Percentiles rank a stretch among this genome's conserved stretches.
phyloP scores from a whole-genome alignment of 2,113 vertebrate genomes.

The Podocnemis expansa region DNA sequence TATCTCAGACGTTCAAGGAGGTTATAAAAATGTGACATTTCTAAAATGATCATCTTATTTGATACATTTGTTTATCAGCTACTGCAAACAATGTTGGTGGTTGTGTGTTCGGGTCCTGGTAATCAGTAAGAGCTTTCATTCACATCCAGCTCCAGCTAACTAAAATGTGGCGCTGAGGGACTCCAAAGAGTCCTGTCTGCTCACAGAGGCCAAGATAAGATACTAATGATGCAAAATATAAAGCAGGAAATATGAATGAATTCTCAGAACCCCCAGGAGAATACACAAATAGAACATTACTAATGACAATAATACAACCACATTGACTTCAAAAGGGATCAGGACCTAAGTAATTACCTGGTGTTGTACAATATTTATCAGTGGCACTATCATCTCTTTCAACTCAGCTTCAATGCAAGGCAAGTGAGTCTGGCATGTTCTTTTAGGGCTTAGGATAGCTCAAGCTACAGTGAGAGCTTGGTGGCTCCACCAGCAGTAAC shows the following conservation, averaged over 20 bases:
- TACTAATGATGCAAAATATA: neutral
- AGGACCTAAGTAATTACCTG: neutral
- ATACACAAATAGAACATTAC: neutral
- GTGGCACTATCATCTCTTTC: accelerated
- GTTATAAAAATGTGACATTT: neutral
- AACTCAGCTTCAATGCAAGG: neutral
- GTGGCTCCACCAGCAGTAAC: neutral
- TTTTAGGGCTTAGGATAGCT: neutral
- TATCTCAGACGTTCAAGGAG: neutral
- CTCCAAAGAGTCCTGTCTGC: neutral
- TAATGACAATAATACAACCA: neutral
- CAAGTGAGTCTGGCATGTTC: neutral
- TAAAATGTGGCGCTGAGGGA: neutral
- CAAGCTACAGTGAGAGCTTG: neutral
- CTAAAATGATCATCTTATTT: neutral
- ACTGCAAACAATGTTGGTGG: neutral
- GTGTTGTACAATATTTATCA: neutral
- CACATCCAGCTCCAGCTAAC: neutral
- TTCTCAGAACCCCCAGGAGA: neutral
- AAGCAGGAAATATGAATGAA: neutral
- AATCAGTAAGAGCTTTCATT: neutral
- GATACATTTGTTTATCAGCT: neutral
- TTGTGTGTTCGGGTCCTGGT: neutral
- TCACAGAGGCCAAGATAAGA: neutral
- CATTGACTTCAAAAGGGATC: neutral